A percentile compares a stretch with the other conserved stretches of the same genome.
Evolutionary conservation across 2,113 vertebrate species (phyloP).

Genomic region (Eupsittula cactorum): DNA sequence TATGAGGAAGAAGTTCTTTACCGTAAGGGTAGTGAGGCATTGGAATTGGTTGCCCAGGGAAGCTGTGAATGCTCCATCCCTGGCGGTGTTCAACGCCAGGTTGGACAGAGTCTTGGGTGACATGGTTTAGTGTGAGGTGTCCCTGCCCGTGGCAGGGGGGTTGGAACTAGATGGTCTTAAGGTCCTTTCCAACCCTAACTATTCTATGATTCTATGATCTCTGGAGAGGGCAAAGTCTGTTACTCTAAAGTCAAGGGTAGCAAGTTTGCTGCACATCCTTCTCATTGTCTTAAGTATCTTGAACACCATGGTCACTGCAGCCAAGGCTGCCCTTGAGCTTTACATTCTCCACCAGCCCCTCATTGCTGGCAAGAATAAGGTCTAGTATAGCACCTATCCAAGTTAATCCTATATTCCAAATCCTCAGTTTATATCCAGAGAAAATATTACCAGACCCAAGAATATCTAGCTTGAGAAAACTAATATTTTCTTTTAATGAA

Average conservation of each 20-base stretch:
- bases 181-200: too few relatives aligned
- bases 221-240: neutral
- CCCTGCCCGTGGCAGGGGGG: too few relatives aligned
- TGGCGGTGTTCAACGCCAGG: too few relatives aligned
- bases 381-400: neutral
- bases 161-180: too few relatives aligned
- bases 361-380: neutral
- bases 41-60: too few relatives aligned
- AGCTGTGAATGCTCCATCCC: too few relatives aligned
- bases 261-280: neutral
- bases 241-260: neutral
- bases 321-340: neutral
- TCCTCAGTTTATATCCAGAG: neutral
- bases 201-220: neutral
- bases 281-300: neutral
- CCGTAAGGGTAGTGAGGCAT: too few relatives aligned
- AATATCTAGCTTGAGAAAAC: neutral
- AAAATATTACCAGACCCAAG: neutral
- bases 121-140: too few relatives aligned
- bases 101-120: too few relatives aligned
- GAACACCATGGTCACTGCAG: neutral
- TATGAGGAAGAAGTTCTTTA: too few relatives aligned
- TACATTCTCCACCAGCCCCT: neutral
- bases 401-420: neutral
- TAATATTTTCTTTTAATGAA: neutral